phyloP scores from a whole-genome alignment of 2,888 invertebrate genomes.

The Aproaerema taeniolella region DNA sequence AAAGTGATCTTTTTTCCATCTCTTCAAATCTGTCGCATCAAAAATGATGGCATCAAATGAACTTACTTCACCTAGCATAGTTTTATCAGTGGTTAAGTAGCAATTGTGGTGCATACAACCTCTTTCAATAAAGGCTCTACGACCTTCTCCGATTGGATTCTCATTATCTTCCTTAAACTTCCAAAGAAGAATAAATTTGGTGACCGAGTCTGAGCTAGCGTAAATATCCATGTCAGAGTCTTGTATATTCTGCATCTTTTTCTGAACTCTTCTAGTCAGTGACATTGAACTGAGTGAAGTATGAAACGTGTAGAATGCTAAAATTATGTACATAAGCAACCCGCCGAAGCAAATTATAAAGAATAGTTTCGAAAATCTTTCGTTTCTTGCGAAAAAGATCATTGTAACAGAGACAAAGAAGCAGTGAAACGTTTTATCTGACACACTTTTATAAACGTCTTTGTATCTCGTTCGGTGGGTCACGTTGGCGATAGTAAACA shows the following conservation, averaged over 20 bases:
- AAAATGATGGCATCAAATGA: constrained; percentile 56
- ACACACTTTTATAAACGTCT: constrained; percentile 35
- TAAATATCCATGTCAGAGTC: constrained; percentile 7
- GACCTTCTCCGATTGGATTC: constrained; percentile 32
- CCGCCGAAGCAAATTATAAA: constrained; percentile 51
- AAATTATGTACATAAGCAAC: constrained; percentile 41
- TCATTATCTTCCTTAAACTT: constrained; percentile 21
- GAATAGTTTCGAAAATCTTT: constrained; percentile 51
- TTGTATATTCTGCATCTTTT: constrained; percentile 17
- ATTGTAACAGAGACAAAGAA: constrained; percentile 30
- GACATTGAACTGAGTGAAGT: constrained; percentile 33
- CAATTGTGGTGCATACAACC: constrained; percentile 49
- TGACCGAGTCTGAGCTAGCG: too few relatives aligned
- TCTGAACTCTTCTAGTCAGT: constrained; percentile 25
- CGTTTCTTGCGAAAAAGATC: constrained; percentile 40
- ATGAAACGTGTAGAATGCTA: constrained; percentile 55
- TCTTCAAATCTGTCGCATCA: constrained; percentile 32
- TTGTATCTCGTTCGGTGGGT: constrained; percentile 31
- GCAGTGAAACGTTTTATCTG: constrained; percentile 29
- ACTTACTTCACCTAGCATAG: constrained; percentile 33
- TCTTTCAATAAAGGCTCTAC: constrained; percentile 33
- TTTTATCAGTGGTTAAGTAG: constrained; percentile 45
- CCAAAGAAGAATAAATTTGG: constrained; percentile 57
- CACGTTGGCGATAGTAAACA: constrained; percentile 39
- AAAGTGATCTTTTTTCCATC: constrained; percentile 27